Evolutionary conservation across 2,797 vertebrate species (phyloP).

Genomic region (Lepilemur ruficaudatus): DNA sequence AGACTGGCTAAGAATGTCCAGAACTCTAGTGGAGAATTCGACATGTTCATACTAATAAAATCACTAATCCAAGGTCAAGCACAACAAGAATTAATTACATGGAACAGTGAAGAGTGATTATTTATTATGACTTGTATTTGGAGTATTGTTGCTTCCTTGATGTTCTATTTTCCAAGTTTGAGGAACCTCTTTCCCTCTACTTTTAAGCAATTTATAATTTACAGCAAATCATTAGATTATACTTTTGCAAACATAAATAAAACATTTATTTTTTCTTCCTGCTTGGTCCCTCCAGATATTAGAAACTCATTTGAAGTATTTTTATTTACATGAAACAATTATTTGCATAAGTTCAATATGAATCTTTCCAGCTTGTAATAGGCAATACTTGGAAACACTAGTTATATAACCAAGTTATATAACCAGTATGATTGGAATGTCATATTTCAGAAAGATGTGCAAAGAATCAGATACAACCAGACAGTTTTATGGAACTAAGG

Average conservation of each 20-base stretch:
- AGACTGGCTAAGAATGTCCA: not conserved
- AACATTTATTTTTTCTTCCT: not conserved
- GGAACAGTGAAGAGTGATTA: not conserved
- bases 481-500: not conserved
- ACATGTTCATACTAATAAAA: too few relatives aligned
- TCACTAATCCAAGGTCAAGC: not conserved
- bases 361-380: not conserved
- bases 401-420: not conserved
- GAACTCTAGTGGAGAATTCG: not conserved
- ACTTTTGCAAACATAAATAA: not conserved
- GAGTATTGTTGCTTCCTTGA: not conserved
- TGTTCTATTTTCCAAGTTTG: not conserved
- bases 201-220: not conserved
- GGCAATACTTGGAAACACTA: not conserved
- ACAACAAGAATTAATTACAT: not conserved
- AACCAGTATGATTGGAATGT: not conserved
- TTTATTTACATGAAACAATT: not conserved
- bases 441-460: not conserved
- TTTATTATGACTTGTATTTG: not conserved
- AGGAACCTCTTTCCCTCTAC: not conserved
- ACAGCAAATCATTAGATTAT: not conserved
- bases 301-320: not conserved
- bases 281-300: not conserved
- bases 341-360: not conserved
- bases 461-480: not conserved